A percentile compares a stretch with the other conserved stretches of the same genome.
phyloP scores from a whole-genome alignment of 2,888 invertebrate genomes.

The Molanna angustata region DNA sequence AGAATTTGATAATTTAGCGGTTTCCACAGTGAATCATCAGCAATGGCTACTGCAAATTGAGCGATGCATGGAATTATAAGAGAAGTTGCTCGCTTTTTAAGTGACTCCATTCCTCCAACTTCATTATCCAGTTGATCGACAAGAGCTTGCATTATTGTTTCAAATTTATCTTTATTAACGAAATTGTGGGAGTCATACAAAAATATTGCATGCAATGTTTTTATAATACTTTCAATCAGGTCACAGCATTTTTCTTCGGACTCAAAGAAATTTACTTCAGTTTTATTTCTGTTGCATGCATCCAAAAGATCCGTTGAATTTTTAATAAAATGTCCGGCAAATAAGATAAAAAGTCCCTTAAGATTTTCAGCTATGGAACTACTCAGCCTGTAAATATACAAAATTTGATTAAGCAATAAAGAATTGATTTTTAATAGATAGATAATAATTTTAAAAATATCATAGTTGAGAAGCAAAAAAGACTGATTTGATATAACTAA shows the following conservation, averaged over 20 bases:
- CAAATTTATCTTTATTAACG: constrained; percentile 80
- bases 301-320: constrained; percentile 75
- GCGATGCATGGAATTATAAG: constrained; percentile 76
- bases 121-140: constrained; percentile 86
- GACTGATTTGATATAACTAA: too few relatives aligned
- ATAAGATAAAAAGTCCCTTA: constrained; percentile 86
- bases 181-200: constrained; percentile 81
- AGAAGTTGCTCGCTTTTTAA: constrained; percentile 58
- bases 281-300: constrained; percentile 63
- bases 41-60: constrained; percentile 77
- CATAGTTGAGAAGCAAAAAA: too few relatives aligned
- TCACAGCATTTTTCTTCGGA: constrained; percentile 57
- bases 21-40: constrained; percentile 87
- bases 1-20: constrained; percentile 86
- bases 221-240: constrained; percentile 68
- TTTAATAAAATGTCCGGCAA: constrained; percentile 80
- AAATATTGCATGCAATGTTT: constrained; percentile 75
- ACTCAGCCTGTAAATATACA: constrained; percentile 65
- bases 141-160: constrained; percentile 79
- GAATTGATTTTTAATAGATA: too few relatives aligned
- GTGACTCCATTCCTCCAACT: constrained; percentile 58
- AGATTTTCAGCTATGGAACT: constrained; percentile 75
- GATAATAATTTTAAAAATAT: too few relatives aligned
- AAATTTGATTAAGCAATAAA: too few relatives aligned
- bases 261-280: constrained; percentile 51